These are phyloP conservation scores for Apteryx mantelli DNA, from an alignment of 2,113 vertebrate genomes.

Conservation along the genomic window DNA sequence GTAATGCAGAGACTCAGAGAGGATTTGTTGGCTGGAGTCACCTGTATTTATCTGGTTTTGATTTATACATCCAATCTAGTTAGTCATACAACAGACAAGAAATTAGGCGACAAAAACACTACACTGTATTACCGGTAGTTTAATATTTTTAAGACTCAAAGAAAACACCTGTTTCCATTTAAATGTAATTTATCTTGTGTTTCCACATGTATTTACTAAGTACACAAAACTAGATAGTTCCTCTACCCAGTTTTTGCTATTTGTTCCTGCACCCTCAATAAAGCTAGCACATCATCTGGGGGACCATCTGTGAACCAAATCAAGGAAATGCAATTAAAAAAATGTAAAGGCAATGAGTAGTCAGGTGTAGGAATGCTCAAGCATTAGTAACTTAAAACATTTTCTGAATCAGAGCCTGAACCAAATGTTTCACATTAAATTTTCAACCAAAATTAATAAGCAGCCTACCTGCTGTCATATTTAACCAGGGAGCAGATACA, in stretches of 20 bases:
- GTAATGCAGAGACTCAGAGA: background rate
- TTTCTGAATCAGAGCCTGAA: background rate
- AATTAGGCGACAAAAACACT: background rate
- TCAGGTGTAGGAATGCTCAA: background rate
- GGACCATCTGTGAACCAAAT: background rate
- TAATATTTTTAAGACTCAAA: background rate
- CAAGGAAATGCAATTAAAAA: background rate
- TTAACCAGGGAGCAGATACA: background rate
- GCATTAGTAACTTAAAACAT: background rate
- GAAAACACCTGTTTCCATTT: background rate
- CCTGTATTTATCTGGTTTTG: background rate
- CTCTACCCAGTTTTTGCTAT: background rate
- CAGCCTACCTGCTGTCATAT: background rate
- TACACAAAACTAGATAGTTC: background rate
- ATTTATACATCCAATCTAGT: background rate
- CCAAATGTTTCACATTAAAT: background rate
- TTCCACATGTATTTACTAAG: background rate
- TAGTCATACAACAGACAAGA: background rate
- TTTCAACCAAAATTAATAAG: background rate
- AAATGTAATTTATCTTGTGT: background rate
- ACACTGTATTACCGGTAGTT: background rate
- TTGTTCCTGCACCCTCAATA: background rate
- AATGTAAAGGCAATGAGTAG: background rate
- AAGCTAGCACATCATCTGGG: background rate
- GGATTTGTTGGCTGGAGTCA: background rate